Evolutionary conservation across 2,113 vertebrate genomes (phyloP), one percentile per base, ranked within the genome.

Genomic region (Platichthys flesus): DNA sequence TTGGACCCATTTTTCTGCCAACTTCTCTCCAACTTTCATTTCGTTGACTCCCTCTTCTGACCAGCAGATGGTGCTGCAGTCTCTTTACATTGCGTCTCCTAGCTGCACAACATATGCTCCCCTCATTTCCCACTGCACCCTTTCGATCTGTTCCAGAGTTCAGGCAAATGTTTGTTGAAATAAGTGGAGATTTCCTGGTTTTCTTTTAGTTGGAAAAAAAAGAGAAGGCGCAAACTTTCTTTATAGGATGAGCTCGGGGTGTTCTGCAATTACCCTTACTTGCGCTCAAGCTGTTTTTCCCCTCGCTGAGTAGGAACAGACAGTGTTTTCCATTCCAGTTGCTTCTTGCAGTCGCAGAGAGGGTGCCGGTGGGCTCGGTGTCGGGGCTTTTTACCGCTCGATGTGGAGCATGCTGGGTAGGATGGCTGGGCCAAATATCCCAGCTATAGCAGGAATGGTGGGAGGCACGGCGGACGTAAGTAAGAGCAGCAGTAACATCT

Each of bases 161-260:
- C 90, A 93, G 93, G 93, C 94, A 95, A 96, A 96, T 95, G 95
- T 96, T 96, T 95, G 95, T 94, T 94, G 93, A 95, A 96, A 96
- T 96, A 96, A 97, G 94, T 94, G 94, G 95, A 95, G 94, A 96
- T 96, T 97, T 96, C 95, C 95, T 97, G 85, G 58, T 90, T 89
- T 89, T 85, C 85, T 90, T 88, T 86, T 74, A 18, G 47, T 51
- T 18, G 67, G 18, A 80, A 58, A 54, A 49, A 9, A 23, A 21
- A 82, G 71, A 65, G 74, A 75, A 81, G 81, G 74, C 67, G 67
- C 76, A 85, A 83, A 81, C 64, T 88, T 80, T 83, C 66, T 85
- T 91, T 83, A 86, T 79, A 89, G 85, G 88, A 93, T 85, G 91
- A 90, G 89, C 82, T 90, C 40, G 64, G 81, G 85, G 84, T 88